Base-by-base conservation (phyloP, 2,888 invertebrate species). In the Pemphredon lugubris region DNA sequence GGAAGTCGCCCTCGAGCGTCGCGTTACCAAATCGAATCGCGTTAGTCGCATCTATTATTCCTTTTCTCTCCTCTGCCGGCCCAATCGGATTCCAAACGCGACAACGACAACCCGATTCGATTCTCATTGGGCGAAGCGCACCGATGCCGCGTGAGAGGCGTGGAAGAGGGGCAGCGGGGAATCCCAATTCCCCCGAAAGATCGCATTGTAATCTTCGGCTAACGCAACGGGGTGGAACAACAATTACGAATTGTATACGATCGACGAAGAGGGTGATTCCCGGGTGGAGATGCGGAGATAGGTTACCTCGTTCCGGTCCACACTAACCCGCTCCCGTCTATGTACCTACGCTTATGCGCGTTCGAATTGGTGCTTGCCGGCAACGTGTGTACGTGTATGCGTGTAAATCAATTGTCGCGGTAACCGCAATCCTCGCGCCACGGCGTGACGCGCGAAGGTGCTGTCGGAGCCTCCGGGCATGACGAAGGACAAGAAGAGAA, bases 331-430 rank as follows among this genome's bases (percentile, higher is more conserved):
- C 53, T 30, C 32, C 30, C 20, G 39, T 58, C 20, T 51, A 32
- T 47, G 61, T 40, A 60, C 60, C n/a, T 32, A 16, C 32, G 40
- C n/a, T n/a, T n/a, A n/a, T 34, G 45, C 32, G 55, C 39, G 39
- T n/a, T 18, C 23, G 39, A 42, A 45, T 60, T 40, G 57, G 42
- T 20, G 42, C 48, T n/a, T 16, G 9, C 16, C 2, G 1, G 34
- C 11, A 34, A 26, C 16, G 16, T 16, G 26, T 34, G 55, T 58
- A 67, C 44, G 55, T 72, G 79, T 78, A 55, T 79, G 82, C 80
- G 79, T 81, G 84, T 84, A 84, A 84, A 85, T 85, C 84, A 85
- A 85, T 84, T 85, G 85, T 84, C 85, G 84, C 75, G 79, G 73
- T 67, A 79, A 83, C 83, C 85, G 77, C 84, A 84, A 85, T 84